phyloP scores from a whole-genome alignment of 92 coral and sea anemone species.

The Pocillopora meandrina region DNA sequence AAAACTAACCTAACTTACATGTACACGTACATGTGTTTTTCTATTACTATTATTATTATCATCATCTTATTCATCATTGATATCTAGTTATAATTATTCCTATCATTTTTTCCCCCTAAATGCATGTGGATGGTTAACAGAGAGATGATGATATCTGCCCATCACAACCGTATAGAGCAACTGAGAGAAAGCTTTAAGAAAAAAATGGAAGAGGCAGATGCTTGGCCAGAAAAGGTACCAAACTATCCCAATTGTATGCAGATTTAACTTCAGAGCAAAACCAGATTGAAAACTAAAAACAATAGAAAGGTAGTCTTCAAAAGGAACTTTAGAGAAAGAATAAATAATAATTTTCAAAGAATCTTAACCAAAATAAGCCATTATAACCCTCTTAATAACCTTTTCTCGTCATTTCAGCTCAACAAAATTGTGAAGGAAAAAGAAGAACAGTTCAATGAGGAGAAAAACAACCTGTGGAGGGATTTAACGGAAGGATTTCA shows the following conservation, averaged over 20 bases:
- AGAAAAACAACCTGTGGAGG: constrained; percentile 74
- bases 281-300: constrained; percentile 15
- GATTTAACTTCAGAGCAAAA: constrained; percentile 61
- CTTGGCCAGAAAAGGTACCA: constrained; percentile 80
- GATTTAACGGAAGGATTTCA: constrained; percentile 77
- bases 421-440: constrained; percentile 70
- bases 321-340: constrained; percentile 11
- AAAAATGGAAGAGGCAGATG: constrained; percentile 86
- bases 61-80: not conserved
- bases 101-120: not conserved
- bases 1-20: too few relatives aligned
- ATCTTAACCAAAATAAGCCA: too few relatives aligned
- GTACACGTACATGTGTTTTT: too few relatives aligned
- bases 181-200: constrained; percentile 93
- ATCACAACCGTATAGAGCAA: constrained; percentile 95
- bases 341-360: too few relatives aligned
- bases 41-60: too few relatives aligned
- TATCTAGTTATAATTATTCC: not conserved
- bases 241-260: too few relatives aligned
- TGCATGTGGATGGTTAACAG: constrained; percentile 38
- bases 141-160: constrained; percentile 88
- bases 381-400: too few relatives aligned
- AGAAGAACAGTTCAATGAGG: constrained; percentile 59
- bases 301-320: constrained; percentile 20
- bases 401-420: constrained; percentile 48